Conservation (phyloP, 2,888 invertebrate species). For the Pogonocherus hispidulus region DNA sequence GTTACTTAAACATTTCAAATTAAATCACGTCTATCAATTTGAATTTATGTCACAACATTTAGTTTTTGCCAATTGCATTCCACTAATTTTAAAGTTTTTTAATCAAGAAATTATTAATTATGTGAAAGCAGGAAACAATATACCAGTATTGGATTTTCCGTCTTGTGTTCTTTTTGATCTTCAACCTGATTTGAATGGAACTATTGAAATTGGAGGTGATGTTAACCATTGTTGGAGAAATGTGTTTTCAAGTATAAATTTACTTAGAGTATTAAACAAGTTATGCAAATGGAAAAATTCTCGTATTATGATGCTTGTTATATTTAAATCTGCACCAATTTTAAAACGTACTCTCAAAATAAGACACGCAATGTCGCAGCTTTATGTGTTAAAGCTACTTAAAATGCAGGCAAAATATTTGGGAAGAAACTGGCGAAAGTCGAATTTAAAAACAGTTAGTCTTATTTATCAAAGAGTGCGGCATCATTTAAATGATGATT, state of each 20-base stretch:
- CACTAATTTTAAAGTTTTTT: conserved; percentile 97
- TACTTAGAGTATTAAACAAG: conserved; percentile 96
- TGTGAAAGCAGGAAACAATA: conserved; percentile 93
- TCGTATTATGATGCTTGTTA: conserved; percentile 99
- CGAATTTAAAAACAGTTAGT: conserved; percentile 99
- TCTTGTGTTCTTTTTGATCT: conserved; percentile 93
- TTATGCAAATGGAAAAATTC: conserved; percentile 99
- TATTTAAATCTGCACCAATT: conserved; percentile 99
- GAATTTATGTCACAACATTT: conserved; percentile 99
- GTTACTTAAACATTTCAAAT: conserved; percentile 95
- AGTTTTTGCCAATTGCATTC: conserved; percentile 99
- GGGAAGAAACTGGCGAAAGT: conserved; percentile 98
- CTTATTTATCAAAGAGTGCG: conserved; percentile 98
- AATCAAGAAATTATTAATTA: conserved; percentile 98
- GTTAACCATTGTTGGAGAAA: conserved; percentile 97
- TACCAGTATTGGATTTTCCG: conserved; percentile 95
- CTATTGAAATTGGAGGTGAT: conserved; percentile 87
- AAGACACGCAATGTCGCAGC: conserved; percentile 95
- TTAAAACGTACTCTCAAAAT: conserved; percentile 96
- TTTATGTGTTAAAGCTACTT: conserved; percentile 96
- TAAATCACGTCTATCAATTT: conserved; percentile 98
- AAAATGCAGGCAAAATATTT: conserved; percentile 99
- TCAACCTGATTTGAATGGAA: conserved; percentile 95
- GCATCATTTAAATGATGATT: conserved; percentile 97
- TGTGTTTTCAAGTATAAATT: conserved; percentile 97